Evolutionary conservation across 2,113 vertebrate genomes (phyloP).

Genomic region (Calypte anna): DNA sequence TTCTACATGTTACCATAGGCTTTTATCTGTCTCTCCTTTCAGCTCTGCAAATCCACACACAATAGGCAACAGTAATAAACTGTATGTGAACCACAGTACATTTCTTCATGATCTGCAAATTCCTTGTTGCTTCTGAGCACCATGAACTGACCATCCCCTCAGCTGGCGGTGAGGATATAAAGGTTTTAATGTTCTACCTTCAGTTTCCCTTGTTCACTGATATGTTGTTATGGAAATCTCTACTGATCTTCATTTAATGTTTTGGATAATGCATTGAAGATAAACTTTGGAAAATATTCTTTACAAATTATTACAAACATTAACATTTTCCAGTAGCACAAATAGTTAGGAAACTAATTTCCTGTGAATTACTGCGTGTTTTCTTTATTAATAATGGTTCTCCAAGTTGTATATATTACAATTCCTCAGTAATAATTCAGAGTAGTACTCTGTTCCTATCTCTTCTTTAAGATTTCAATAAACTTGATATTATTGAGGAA

Average conservation of each 20-base stretch:
- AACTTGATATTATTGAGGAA: constrained; percentile 20
- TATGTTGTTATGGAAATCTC: neutral
- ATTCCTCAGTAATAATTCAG: constrained; percentile 28
- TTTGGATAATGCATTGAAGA: neutral
- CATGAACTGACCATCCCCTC: neutral
- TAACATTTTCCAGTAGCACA: constrained; percentile 22
- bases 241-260: neutral
- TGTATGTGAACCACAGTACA: neutral
- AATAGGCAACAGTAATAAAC: neutral
- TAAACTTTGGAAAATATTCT: neutral
- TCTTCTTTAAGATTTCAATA: constrained; percentile 57
- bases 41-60: neutral
- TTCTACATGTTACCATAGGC: neutral
- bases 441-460: neutral
- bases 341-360: constrained; percentile 58
- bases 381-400: constrained; percentile 32
- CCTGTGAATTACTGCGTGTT: constrained; percentile 21
- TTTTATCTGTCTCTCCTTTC: neutral
- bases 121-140: neutral
- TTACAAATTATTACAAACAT: neutral
- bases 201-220: neutral
- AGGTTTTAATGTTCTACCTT: neutral
- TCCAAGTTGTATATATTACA: constrained; percentile 6
- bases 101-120: neutral
- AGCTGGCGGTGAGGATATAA: neutral